These are phyloP conservation scores for Pomacea canaliculata DNA, from an alignment of 2,888 invertebrate genomes.

Conservation along the genomic window DNA sequence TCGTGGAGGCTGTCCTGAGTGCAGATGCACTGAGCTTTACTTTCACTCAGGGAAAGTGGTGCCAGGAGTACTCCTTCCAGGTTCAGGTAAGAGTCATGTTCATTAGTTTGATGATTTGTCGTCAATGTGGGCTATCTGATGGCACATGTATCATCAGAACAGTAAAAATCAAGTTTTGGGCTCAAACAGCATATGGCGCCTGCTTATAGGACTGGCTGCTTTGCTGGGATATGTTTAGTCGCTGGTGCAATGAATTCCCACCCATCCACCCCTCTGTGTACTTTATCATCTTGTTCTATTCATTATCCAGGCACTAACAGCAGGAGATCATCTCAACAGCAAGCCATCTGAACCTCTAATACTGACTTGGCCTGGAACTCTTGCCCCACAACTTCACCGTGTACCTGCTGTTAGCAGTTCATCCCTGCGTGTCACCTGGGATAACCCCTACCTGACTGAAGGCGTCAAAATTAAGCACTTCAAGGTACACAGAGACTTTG, in stretches of 20 bases:
- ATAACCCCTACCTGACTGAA: constrained; percentile 63
- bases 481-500: constrained; percentile 55
- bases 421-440: constrained; percentile 65
- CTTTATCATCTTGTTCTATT: neutral
- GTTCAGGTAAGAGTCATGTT: constrained; percentile 56
- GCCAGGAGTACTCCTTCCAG: constrained; percentile 69
- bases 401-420: constrained; percentile 62
- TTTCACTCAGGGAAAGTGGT: constrained; percentile 68
- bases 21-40: constrained; percentile 66
- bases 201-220: too few relatives aligned
- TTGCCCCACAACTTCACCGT: constrained; percentile 56
- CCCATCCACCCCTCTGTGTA: too few relatives aligned
- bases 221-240: too few relatives aligned
- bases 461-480: constrained; percentile 68
- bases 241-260: too few relatives aligned
- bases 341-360: constrained; percentile 68
- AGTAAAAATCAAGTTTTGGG: too few relatives aligned
- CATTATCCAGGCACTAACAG: constrained; percentile 61
- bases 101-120: too few relatives aligned
- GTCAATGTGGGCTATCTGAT: too few relatives aligned
- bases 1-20: constrained; percentile 65
- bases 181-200: too few relatives aligned
- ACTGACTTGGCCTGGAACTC: constrained; percentile 68
- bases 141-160: too few relatives aligned
- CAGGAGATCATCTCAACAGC: constrained; percentile 63